These are phyloP conservation scores for Spongilla lacustris DNA, from an alignment of 37 sponge, comb jelly and placozoan genomes.

Conservation along the genomic window DNA sequence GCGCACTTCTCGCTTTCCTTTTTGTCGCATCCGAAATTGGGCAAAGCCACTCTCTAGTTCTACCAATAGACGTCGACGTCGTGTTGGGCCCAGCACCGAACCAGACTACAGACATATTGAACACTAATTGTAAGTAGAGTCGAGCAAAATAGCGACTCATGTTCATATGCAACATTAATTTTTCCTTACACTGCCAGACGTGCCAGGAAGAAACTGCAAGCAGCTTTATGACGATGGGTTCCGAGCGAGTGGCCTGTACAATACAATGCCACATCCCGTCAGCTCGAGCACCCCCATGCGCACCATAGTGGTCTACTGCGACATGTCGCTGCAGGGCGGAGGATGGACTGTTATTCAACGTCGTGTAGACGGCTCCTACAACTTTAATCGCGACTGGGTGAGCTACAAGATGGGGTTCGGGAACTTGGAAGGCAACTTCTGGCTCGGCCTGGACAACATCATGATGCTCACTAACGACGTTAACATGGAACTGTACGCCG, in stretches of 20 bases:
- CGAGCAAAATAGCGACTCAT: no score
- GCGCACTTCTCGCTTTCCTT: no score
- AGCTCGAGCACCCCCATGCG: conserved; percentile 21
- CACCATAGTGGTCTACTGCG: conserved; percentile 62
- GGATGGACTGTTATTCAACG: conserved; percentile 72
- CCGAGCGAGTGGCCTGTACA: conserved; percentile 45
- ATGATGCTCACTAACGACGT: neutral
- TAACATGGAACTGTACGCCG: conserved; percentile 39
- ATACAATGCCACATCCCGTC: neutral
- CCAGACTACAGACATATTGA: no score
- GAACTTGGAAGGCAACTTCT: conserved; percentile 9
- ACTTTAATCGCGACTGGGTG: conserved; percentile 42
- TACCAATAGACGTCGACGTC: no score
- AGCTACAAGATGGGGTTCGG: conserved; percentile 66
- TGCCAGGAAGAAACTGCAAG: conserved; percentile 52
- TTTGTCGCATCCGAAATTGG: no score
- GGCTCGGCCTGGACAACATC: conserved; percentile 74
- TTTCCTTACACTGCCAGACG: conserved; percentile 31
- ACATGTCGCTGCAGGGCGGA: conserved; percentile 52
- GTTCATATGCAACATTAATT: no score
- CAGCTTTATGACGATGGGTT: conserved; percentile 44
- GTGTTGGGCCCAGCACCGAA: no score
- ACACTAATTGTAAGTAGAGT: no score
- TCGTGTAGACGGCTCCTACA: conserved; percentile 10
- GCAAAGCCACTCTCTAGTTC: no score